Evolutionary conservation across 2,113 vertebrate species (phyloP).

Genomic region (Haliaeetus leucogaster): DNA sequence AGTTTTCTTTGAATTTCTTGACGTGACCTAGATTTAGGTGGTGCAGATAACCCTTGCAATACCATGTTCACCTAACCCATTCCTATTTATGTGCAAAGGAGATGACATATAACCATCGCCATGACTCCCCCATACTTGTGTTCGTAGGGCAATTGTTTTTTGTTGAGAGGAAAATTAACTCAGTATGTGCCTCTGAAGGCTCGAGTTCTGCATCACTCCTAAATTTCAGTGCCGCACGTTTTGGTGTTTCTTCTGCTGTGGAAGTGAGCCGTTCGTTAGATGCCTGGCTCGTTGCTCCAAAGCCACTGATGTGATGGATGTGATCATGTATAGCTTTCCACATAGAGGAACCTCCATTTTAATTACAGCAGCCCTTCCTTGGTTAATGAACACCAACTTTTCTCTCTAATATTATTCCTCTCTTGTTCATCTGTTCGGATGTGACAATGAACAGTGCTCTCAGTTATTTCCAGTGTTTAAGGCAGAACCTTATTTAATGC

Average conservation of each 20-base stretch:
- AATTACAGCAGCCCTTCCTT: neutral
- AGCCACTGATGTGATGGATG: neutral
- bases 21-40: constrained; percentile 20
- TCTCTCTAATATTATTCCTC: neutral
- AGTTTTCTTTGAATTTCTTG: constrained; percentile 32
- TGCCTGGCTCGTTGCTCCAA: neutral
- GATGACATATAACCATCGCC: neutral
- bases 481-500: neutral
- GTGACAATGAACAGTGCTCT: neutral
- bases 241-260: neutral
- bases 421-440: neutral
- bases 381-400: neutral
- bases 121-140: accelerated
- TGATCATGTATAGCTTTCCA: neutral
- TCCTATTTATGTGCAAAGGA: neutral
- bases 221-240: neutral
- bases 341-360: neutral
- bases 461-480: neutral
- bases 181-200: neutral
- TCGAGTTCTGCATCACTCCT: neutral
- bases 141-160: neutral
- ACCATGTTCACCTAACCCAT: neutral
- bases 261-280: neutral
- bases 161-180: neutral
- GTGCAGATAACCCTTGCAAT: neutral